Evolutionary conservation across 2,888 invertebrate genomes (phyloP).

Genomic region (Malacosoma neustria): DNA sequence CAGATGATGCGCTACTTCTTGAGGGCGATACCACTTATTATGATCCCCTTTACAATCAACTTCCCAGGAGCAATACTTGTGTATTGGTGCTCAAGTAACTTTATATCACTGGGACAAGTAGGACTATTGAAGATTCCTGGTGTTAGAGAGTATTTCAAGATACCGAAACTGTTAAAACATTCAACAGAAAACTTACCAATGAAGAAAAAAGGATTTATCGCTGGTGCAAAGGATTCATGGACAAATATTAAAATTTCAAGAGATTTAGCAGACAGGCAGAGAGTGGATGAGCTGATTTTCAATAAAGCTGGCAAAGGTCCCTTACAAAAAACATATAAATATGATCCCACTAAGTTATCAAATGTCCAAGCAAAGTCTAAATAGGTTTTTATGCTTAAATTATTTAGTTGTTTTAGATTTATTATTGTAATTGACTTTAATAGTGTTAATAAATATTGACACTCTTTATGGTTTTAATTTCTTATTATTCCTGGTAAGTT

Average conservation of each 20-base stretch:
- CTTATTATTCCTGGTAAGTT: too few relatives aligned
- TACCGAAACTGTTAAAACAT: conserved; percentile 77
- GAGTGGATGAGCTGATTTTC: conserved; percentile 86
- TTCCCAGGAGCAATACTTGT: conserved; percentile 92
- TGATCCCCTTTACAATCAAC: conserved; percentile 89
- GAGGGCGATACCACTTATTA: conserved; percentile 82
- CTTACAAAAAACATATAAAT: conserved; percentile 89
- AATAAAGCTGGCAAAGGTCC: conserved; percentile 90
- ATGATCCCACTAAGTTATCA: conserved; percentile 82
- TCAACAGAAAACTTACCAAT: conserved; percentile 74
- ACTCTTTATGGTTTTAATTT: conserved; percentile 11
- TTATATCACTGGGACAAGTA: conserved; percentile 88
- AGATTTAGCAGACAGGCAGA: conserved; percentile 84
- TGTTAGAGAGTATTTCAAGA: conserved; percentile 84
- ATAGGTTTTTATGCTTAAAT: conserved; percentile 31
- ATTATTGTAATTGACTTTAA: conserved; percentile 15
- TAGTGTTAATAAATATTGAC: conserved; percentile 29
- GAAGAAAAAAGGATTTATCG: conserved; percentile 85
- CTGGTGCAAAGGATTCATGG: conserved; percentile 88
- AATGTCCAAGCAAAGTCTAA: conserved; percentile 73
- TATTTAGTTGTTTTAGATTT: conserved; percentile 25
- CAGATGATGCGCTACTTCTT: conserved; percentile 84
- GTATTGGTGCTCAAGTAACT: conserved; percentile 93
- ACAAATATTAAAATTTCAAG: conserved; percentile 86
- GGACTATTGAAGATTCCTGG: conserved; percentile 82